Evolutionary conservation across 2,113 vertebrate species (phyloP).

Genomic region (Macrotis lagotis): DNA sequence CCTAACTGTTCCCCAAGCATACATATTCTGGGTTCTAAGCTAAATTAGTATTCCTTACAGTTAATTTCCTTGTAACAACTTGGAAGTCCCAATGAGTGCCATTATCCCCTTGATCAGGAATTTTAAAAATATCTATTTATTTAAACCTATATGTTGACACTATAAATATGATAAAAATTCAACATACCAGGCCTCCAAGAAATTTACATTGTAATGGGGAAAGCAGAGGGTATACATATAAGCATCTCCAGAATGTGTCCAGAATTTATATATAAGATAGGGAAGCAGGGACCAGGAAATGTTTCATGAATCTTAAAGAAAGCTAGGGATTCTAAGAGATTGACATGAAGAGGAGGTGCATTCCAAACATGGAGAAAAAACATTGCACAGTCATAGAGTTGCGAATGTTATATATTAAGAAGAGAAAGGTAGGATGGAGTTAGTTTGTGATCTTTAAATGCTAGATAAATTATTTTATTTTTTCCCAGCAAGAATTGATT

Average conservation of each 20-base stretch:
- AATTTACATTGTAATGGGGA: not conserved
- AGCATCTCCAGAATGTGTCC: not conserved
- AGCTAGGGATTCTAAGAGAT: not conserved
- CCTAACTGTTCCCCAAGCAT: not conserved
- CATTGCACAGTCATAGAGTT: not conserved
- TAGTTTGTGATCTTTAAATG: not conserved
- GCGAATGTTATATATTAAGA: not conserved
- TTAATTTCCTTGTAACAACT: not conserved
- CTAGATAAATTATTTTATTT: not conserved
- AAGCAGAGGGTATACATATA: not conserved
- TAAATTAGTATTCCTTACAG: not conserved
- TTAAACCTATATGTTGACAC: not conserved
- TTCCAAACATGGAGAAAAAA: not conserved
- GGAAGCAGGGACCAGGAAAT: not conserved
- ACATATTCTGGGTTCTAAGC: not conserved
- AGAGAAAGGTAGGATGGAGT: not conserved
- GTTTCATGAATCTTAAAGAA: not conserved
- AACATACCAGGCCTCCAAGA: not conserved
- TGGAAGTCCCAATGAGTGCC: not conserved
- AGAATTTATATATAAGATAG: not conserved
- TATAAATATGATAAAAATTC: not conserved
- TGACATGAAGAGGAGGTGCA: not conserved
- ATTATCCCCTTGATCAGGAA: not conserved
- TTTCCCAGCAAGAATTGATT: not conserved
- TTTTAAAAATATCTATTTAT: not conserved